These are phyloP conservation scores for Plebejus argus DNA, from an alignment of 2,888 invertebrate species.

Conservation along the genomic window DNA sequence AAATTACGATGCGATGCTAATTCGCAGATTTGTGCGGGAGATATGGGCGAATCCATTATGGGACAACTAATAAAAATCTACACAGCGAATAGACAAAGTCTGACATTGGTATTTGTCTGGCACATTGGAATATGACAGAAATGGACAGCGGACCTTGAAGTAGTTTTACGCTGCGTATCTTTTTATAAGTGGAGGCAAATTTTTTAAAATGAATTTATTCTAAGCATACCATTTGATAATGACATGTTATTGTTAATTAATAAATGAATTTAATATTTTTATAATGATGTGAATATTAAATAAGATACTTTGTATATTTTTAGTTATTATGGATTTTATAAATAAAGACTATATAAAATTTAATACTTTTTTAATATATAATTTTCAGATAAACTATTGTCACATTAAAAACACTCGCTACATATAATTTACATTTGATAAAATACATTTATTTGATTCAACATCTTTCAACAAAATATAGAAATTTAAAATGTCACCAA, in stretches of 20 bases:
- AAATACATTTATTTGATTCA: constrained; percentile 33
- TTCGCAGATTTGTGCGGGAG: too few species aligned
- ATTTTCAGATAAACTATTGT: constrained; percentile 44
- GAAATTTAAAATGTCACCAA: constrained; percentile 33
- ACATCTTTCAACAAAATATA: constrained; percentile 32
- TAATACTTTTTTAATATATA: constrained; percentile 40
- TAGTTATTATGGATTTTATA: constrained; percentile 15
- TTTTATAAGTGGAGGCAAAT: not conserved
- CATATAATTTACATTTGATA: constrained; percentile 32
- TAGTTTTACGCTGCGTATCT: not conserved
- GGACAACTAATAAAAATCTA: too few species aligned
- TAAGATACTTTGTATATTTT: not conserved
- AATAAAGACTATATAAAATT: constrained; percentile 31
- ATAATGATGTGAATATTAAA: too few species aligned
- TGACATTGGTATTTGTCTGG: too few species aligned
- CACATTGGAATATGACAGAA: too few species aligned
- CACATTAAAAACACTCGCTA: constrained; percentile 40
- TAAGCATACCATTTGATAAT: not conserved
- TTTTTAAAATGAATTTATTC: not conserved
- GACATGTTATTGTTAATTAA: too few species aligned
- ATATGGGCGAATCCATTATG: too few species aligned
- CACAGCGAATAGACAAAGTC: too few species aligned
- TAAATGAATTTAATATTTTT: too few species aligned
- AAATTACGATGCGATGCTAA: too few species aligned
- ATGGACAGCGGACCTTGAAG: too few species aligned